Evolutionary conservation across 2,113 vertebrate genomes (phyloP).

Genomic region (Halcyon senegalensis): DNA sequence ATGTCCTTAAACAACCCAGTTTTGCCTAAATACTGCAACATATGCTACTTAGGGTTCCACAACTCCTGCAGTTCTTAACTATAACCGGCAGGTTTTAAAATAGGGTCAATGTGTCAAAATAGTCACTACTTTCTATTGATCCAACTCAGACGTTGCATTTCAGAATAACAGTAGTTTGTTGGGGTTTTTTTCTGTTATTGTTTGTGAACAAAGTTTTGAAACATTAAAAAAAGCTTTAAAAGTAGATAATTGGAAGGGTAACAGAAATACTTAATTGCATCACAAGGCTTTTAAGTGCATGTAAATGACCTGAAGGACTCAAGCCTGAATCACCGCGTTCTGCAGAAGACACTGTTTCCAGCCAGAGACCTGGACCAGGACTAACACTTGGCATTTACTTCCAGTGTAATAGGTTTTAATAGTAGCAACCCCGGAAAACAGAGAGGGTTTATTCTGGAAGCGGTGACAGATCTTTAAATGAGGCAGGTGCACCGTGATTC

Average conservation of each 20-base stretch:
- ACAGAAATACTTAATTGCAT: background rate
- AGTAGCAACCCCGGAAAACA: background rate
- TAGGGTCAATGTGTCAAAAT: background rate
- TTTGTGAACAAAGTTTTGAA: background rate
- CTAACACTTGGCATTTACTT: background rate
- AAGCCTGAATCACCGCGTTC: background rate
- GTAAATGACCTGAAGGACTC: background rate
- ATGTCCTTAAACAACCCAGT: background rate
- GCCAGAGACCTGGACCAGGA: background rate
- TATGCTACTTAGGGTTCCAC: background rate
- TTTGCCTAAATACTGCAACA: conserved; percentile 10
- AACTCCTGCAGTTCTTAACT: background rate
- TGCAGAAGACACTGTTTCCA: background rate
- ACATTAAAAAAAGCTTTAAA: background rate
- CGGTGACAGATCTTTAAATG: background rate
- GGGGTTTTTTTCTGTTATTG: background rate
- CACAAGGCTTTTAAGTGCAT: background rate
- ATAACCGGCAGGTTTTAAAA: background rate
- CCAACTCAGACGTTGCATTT: background rate
- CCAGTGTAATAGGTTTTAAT: background rate
- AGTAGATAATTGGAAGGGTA: background rate
- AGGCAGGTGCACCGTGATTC: conserved; percentile 60
- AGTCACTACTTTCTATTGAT: background rate
- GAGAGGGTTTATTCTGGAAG: background rate
- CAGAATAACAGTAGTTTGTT: background rate